Base-by-base conservation (phyloP, 2,113 vertebrate species). In the Pao palembangensis region DNA sequence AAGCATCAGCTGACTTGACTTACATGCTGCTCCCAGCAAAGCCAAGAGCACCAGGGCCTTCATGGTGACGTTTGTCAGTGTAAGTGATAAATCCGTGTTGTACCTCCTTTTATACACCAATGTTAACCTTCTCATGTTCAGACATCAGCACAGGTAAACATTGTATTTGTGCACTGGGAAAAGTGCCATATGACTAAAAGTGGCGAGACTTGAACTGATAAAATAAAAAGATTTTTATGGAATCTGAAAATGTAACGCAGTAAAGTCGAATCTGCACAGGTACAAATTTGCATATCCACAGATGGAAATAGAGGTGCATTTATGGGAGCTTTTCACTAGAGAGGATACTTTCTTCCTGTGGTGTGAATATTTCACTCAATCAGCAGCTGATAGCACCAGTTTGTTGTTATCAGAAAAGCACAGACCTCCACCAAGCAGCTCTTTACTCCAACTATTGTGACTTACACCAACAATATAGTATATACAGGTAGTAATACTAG, bases 11-110 rank as follows among this genome's bases (percentile, higher is more conserved):
- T 3, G 1, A 0, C 8, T 1, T 19, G 1, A 67, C 78, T 80
- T 75, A 91, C 85, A 78, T 19, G 82, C 76, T 42, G 76, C 75
- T 69, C 78, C 91, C 20, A 93, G 51, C 46, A 86, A 55, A 62
- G 76, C 79, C 1, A 91, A 16, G 65, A 93, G 52, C 58, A 87
- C 41, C 8, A 93, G 71, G 1, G 71, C 14, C 44, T 84, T 83
- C 89, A 87, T 88, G 49, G 15, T 79, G 63, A 56, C 13, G n/a
- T 23, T 38, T 15, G 38, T 62, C 19, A 48, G 43, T 51, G 21
- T 57, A 51, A 18, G 20, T 8, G 16, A 18, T 14, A 44, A n/a
- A 20, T 41, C 10, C 51, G 11, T 13, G 1, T 20, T 47, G 18
- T 1, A 28, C 6, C 38, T 55, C 41, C 38, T 71, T 81, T 68